A percentile compares a stretch with the other conserved stretches of the same genome.
Conservation (phyloP, 30 jellyfish, hydroid and myxozoan species). For the Nemopilema nomurai region DNA sequence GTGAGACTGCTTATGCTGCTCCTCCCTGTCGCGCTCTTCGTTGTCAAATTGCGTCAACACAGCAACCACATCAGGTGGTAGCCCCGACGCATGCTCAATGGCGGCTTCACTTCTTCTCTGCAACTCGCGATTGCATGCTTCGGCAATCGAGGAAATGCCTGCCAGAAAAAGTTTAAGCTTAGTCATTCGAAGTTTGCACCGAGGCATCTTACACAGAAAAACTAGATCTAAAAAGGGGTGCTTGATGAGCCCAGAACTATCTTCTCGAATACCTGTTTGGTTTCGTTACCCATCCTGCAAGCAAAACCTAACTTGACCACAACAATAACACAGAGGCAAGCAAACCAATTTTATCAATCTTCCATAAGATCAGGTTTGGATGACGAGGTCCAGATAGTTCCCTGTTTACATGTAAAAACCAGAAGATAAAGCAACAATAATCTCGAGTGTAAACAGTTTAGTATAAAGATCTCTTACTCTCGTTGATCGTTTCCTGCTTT, state of each 20-base stretch:
- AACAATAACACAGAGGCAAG: too few relatives aligned
- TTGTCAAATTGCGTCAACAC: constrained; percentile 82
- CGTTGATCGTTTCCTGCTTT: constrained; percentile 70
- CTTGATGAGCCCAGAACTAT: too few relatives aligned
- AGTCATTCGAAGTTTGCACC: too few relatives aligned
- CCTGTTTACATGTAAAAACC: not conserved
- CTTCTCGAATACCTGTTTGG: too few relatives aligned
- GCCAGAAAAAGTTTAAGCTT: constrained; percentile 2
- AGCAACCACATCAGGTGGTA: constrained; percentile 97
- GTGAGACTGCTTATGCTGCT: constrained; percentile 70
- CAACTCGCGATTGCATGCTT: constrained; percentile 63
- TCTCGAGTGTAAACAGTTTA: not conserved
- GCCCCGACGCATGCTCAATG: constrained; percentile 89
- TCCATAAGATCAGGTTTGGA: too few relatives aligned
- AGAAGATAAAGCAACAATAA: too few relatives aligned
- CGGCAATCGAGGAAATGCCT: constrained; percentile 55
- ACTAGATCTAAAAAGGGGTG: too few relatives aligned
- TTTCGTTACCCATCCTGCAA: too few relatives aligned
- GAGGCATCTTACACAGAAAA: too few relatives aligned
- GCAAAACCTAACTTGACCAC: too few relatives aligned
- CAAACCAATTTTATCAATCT: too few relatives aligned
- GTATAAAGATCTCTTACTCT: constrained; percentile 38
- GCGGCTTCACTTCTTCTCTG: constrained; percentile 81
- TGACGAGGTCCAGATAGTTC: not conserved
- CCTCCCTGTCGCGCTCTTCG: constrained; percentile 79